Evolutionary conservation across 2,113 vertebrate genomes (phyloP).

Genomic region (Oplegnathus fasciatus): DNA sequence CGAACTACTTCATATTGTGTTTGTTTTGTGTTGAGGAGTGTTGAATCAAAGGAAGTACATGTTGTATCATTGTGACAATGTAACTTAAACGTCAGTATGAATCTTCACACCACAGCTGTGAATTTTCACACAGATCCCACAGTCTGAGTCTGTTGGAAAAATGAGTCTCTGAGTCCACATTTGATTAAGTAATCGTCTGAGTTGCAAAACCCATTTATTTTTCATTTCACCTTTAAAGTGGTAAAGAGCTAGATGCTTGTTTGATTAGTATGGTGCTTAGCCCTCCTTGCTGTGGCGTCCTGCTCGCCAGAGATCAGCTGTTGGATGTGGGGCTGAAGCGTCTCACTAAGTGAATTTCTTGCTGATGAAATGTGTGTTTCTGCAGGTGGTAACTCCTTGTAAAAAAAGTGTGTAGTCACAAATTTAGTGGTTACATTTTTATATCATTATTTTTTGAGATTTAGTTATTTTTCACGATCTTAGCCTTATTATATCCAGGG

Average conservation of each 20-base stretch:
- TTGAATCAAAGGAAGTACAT: background rate
- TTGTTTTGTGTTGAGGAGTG: background rate
- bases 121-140: slow-evolving; percentile 53
- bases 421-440: background rate
- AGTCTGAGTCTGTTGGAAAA: background rate
- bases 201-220: background rate
- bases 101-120: slow-evolving; percentile 57
- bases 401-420: background rate
- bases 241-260: background rate
- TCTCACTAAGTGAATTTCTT: background rate
- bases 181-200: slow-evolving; percentile 16
- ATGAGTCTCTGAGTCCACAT: slow-evolving; percentile 1
- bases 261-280: background rate
- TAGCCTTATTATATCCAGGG: background rate
- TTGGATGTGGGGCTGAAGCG: no score
- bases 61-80: slow-evolving; percentile 18
- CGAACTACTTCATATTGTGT: background rate
- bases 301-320: background rate
- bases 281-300: background rate
- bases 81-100: background rate
- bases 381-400: background rate
- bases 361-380: background rate
- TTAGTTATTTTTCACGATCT: background rate
- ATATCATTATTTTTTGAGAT: background rate
- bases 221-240: background rate